phyloP scores from a whole-genome alignment of 2,888 invertebrate species.

The Melinopterus prodromus region DNA sequence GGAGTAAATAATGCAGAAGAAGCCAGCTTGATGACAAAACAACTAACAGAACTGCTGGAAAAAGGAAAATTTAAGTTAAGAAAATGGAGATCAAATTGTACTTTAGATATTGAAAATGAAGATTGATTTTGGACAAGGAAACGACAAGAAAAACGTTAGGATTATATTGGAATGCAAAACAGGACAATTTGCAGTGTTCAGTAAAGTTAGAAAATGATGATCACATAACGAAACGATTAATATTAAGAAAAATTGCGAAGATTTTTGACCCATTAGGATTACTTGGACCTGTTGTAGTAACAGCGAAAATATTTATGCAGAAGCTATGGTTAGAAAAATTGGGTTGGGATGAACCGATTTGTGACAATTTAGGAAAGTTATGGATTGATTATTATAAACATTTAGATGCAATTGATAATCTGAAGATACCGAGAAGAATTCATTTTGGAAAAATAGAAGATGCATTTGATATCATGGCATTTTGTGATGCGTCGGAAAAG shows the following conservation, averaged over 20 bases:
- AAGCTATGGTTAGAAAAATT: conserved; percentile 32
- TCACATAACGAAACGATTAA: conserved; percentile 30
- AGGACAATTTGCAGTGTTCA: conserved; percentile 24
- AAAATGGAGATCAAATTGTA: conserved; percentile 29
- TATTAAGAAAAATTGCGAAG: conserved; percentile 27
- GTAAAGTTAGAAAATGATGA: not conserved
- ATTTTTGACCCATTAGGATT: conserved; percentile 35
- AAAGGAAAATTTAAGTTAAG: conserved; percentile 27
- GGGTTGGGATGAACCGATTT: conserved; percentile 30
- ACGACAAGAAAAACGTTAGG: conserved; percentile 32
- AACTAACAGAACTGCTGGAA: conserved; percentile 10
- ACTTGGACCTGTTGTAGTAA: conserved; percentile 33
- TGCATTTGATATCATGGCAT: no score
- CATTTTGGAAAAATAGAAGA: no score
- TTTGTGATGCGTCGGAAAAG: no score
- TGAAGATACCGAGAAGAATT: no score
- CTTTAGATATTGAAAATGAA: conserved; percentile 4
- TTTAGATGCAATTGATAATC: not conserved
- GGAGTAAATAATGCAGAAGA: no score
- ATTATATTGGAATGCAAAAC: conserved; percentile 27
- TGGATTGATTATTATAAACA: conserved; percentile 1
- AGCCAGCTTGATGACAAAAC: not conserved
- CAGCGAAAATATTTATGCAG: conserved; percentile 45
- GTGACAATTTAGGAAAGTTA: not conserved
- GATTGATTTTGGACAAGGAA: conserved; percentile 7